These are phyloP conservation scores for Pediacus dermestoides DNA, from an alignment of 2,888 invertebrate genomes.

Conservation along the genomic window DNA sequence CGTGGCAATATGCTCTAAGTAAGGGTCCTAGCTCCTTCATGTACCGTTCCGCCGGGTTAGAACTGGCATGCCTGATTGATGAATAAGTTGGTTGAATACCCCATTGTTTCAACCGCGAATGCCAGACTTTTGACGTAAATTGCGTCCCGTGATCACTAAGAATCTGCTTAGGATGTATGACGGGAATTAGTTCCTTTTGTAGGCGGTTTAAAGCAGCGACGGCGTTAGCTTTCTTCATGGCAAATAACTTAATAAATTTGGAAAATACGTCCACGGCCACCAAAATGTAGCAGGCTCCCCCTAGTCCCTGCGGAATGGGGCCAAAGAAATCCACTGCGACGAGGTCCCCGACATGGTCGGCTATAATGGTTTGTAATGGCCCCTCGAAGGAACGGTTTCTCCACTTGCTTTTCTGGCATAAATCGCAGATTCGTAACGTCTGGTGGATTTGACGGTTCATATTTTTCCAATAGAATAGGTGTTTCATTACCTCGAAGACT, in stretches of 20 bases:
- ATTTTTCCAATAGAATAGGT: neutral
- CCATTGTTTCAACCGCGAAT: neutral
- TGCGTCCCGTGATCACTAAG: constrained; percentile 9
- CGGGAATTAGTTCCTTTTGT: neutral
- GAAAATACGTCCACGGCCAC: constrained; percentile 28
- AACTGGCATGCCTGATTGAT: constrained; percentile 2
- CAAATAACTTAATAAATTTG: constrained; percentile 27
- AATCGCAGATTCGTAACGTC: neutral
- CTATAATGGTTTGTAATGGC: neutral
- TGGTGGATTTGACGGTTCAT: neutral
- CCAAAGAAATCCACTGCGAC: constrained; percentile 11
- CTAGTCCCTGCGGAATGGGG: constrained; percentile 18
- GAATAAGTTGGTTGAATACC: neutral
- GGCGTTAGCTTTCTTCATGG: constrained; percentile 20
- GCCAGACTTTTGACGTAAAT: constrained; percentile 17
- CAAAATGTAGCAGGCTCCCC: constrained; percentile 21
- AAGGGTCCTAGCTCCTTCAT: no score
- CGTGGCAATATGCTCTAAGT: no score
- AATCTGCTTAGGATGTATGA: constrained; percentile 1
- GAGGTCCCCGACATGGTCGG: neutral
- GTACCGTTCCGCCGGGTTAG: no score
- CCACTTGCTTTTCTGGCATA: neutral
- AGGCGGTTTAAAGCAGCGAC: neutral
- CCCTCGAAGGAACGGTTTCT: neutral
- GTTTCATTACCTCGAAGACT: neutral